Base-by-base conservation (phyloP, 1,140 invertebrate genomes). In the Triops longicaudatus region DNA sequence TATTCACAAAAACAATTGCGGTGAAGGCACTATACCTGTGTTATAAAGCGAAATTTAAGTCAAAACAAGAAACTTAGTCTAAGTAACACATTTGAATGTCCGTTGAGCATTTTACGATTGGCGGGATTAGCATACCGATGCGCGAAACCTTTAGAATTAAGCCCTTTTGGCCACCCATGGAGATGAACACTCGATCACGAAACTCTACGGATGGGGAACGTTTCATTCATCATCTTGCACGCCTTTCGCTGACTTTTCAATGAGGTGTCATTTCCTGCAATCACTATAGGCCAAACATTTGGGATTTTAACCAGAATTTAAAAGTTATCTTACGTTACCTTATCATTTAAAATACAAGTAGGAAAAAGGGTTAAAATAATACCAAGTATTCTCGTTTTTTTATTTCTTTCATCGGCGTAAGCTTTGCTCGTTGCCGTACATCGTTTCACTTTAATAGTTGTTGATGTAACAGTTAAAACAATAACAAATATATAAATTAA, bases 161-260 rank as follows among this genome's bases (percentile, higher is more conserved):
- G 50, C 50, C 50, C n/a, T 63, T 63, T 63, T 63, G 31, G 50
- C 50, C 50, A 22, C 50, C 50, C 50, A 63, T 22, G 50, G 50
- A 63, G 50, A 63, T 63, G 50, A 63, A 63, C 50, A 63, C 50
- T 63, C 50, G 50, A 63, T 63, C 50, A 63, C 14, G 50, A 14
- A 63, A 63, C 50, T 22, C 22, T 63, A 63, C 22, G 50, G 50
- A 63, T 9, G 14, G n/a, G 50, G 50, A 63, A 6, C 14, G 50
- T 63, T 63, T 63, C 50, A 63, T 63, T 63, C 50, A 63, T 63
- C 50, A 63, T 37, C 31, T 37, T 37, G 7, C 31, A 37, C 31
- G 31, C 31, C 50, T 63, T 63, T 63, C 14, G n/a, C 50, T 22
- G 22, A 22, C 50, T 63, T 63, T 22, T n/a, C 17, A 63, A 63